Base-by-base conservation (phyloP, 2,797 vertebrate species). In the Danio aesculapii region DNA sequence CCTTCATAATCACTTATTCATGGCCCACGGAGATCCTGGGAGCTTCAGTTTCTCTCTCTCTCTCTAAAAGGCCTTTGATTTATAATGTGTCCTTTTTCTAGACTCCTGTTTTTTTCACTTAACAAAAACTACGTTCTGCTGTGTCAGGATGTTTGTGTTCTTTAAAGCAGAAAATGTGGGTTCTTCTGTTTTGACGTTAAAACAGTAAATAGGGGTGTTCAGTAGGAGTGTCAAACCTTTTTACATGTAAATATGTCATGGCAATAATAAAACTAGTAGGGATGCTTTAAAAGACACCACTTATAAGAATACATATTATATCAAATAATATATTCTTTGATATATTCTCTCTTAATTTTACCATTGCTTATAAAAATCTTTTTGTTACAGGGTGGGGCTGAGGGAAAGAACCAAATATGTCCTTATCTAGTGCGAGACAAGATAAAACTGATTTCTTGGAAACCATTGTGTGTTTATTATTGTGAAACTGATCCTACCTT, bases 1-100 rank as follows among this genome's bases (percentile, higher is more conserved):
- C 52, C 49, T 68, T 63, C 43, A 11, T 43, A 43, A 79, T 84
- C 76, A 76, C 69, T 78, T 62, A 81, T 70, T 77, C 67, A 62
- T 62, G 19, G 8, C 70, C 52, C 77, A 79, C 21, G 50, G 64
- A 70, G 68, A 64, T 75, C 58, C 67, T 52, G 30, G 49, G 11
- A 62, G 75, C 70, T 81, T 81, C 58, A 30, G 52, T 81, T 75
- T 77, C 41, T 50, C 63, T 30, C 41, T 50, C 63, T 30, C 30
- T 61, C 6, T 64, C 57, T 76, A 12, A 77, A 81, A 83, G 59
- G 50, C 46, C 46, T 46, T 71, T 43, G 41, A 58, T 80, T 52
- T 80, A 58, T 41, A 47, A 21, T 2, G 11, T 49, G 44, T 77
- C 69, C 53, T 19, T 41, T 59, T 41, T 64, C 10, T 41, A 59